These are phyloP conservation scores for Penaeus indicus DNA, from an alignment of 1,140 invertebrate genomes.

Conservation along the genomic window DNA sequence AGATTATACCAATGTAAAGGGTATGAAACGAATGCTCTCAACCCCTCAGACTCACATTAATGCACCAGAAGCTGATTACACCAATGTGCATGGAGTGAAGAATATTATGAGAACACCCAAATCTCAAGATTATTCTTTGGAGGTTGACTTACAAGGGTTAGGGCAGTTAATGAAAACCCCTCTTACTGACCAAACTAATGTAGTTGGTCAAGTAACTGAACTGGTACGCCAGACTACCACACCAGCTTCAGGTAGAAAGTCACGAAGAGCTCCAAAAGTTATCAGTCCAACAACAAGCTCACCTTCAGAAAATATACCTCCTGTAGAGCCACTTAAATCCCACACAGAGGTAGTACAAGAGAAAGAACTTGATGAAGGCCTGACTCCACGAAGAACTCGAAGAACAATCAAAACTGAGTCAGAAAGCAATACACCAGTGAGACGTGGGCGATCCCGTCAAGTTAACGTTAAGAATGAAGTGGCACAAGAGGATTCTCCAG, in stretches of 20 bases:
- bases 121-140: too few species aligned
- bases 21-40: slow-evolving; percentile 43
- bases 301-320: slow-evolving; percentile 52
- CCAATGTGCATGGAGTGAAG: slow-evolving; percentile 1
- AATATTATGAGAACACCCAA: neutral
- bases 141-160: too few species aligned
- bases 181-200: slow-evolving; percentile 46
- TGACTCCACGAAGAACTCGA: slow-evolving; percentile 38
- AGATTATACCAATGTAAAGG: slow-evolving; percentile 53
- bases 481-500: too few species aligned
- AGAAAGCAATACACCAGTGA: too few species aligned
- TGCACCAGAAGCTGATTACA: slow-evolving; percentile 23
- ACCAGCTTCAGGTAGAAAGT: slow-evolving; percentile 10
- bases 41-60: neutral
- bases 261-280: slow-evolving; percentile 13
- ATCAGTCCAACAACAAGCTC: slow-evolving; percentile 15
- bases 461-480: too few species aligned
- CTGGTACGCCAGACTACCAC: slow-evolving; percentile 12
- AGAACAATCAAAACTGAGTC: slow-evolving; percentile 11
- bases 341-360: neutral
- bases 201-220: slow-evolving; percentile 1
- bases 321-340: slow-evolving; percentile 8
- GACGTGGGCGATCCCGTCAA: too few species aligned
- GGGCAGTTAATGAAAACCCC: slow-evolving; percentile 33
- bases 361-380: neutral